Evolutionary conservation across 2,797 vertebrate species (phyloP), one percentile per base, ranked within the genome.

Genomic region (Crenichthys baileyi): DNA sequence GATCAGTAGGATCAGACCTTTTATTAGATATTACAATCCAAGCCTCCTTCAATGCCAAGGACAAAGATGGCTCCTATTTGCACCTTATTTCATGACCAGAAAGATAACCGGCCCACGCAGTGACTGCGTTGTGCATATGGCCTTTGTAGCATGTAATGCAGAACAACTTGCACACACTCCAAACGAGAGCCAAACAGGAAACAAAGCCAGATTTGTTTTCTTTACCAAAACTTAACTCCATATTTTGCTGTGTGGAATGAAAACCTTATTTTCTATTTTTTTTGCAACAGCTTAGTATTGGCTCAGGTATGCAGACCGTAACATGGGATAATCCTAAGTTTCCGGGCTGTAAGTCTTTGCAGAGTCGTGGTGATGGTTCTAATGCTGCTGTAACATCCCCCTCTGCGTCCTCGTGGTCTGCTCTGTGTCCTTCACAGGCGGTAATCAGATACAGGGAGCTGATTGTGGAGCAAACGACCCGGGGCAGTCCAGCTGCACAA

Each of bases 1-100:
- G 77, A 89, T 89, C 85, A 85, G 89, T 88, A 83, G 87, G 87
- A 91, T 87, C 83, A 85, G 86, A 90, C 80, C 81, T 91, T 95
- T 91, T 89, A 85, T 93, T 94, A 90, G 91, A 91, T 92, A 90
- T 91, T 87, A 89, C 90, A 92, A 88, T 92, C 84, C 91, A 84
- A 92, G 90, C 88, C 93, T 94, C 90, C 90, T 93, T 87, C 88
- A 82, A 94, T 92, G 91, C 87, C 91, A 83, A 89, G 93, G 94
- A 94, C 92, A 93, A 94, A 94, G 92, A 95, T 94, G 95, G 91
- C 90, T 95, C 84, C 89, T 91, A 94, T 94, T 95, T 95, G 85
- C 91, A 93, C 94, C 93, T 92, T 89, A 93, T 94, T 94, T 93
- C 91, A 93, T 88, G 92, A 93, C 87, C 93, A 90, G 89, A 84